A percentile compares a stretch with the other conserved stretches of the same genome.
phyloP scores from a whole-genome alignment of 2,797 vertebrate genomes.

The Peromyscus attwateri region DNA sequence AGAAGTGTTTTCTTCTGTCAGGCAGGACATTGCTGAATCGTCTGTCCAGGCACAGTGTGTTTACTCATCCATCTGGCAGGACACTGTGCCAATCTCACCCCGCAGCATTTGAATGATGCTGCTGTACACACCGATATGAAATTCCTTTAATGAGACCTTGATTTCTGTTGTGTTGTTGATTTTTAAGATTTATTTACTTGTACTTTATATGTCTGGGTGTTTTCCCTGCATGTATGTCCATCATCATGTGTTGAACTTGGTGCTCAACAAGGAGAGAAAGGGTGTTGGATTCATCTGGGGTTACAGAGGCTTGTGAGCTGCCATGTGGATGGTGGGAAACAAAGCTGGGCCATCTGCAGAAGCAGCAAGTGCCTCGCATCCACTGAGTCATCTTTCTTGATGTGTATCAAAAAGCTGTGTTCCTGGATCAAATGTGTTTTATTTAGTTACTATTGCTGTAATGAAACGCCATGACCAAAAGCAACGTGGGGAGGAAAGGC shows the following conservation, averaged over 20 bases:
- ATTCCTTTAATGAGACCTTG: neutral
- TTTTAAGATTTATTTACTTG: neutral
- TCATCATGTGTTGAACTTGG: neutral
- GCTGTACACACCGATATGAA: neutral
- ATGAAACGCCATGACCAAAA: neutral
- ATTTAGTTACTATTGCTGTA: neutral
- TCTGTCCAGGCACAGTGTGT: neutral
- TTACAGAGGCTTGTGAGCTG: neutral
- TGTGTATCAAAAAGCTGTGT: neutral
- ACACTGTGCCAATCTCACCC: neutral
- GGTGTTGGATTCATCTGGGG: neutral
- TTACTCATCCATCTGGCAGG: neutral
- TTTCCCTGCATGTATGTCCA: neutral
- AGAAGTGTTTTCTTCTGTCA: neutral
- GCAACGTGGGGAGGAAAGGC: neutral
- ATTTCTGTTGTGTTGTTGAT: neutral
- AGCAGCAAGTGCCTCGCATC: neutral
- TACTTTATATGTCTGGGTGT: neutral
- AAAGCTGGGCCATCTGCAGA: neutral
- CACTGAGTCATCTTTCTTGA: neutral
- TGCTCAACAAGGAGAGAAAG: neutral
- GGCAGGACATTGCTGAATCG: neutral
- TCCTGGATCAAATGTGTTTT: neutral
- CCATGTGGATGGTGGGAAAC: neutral
- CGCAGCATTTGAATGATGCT: neutral